Evolutionary conservation across 1,140 invertebrate genomes (phyloP), one percentile per base, ranked within the genome.

Genomic region (Hylaeus volcanicus): DNA sequence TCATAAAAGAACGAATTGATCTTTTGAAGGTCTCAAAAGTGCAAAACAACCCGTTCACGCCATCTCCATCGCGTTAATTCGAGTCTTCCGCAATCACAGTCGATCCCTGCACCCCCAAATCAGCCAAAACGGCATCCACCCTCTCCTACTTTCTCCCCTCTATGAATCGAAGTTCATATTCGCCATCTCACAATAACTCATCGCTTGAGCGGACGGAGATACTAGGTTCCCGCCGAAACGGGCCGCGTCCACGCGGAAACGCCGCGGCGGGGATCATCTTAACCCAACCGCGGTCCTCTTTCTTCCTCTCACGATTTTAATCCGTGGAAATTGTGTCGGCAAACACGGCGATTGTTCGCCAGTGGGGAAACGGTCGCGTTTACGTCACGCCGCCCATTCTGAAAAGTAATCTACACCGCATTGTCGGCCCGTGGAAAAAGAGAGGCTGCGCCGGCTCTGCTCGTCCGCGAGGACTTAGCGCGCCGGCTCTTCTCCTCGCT

Each of bases 331-430:
- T 93, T 91, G 91, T 93, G 91, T 93, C 90, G 89, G 90, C 89
- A 92, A 93, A 93, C 91, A 92, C 78, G 58, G 68, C 68, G 88
- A 91, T 93, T 93, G 92, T 93, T 82, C 80, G 70, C 41, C 14
- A 81, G 88, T 83, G 86, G 88, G 77, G 79, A 84, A 75, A 85
- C 85, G 86, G 83, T 86, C 87, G 53, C 72, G 86, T 93, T 93
- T 93, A 93, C 92, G 90, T 93, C 89, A 92, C 90, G 87, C 89
- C 91, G 92, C 90, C 90, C 86, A 93, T 93, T 92, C 89, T 92
- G 89, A 93, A 93, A 92, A 92, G 93, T 93, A 93, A 93, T 93
- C 91, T 93, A 93, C 92, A 93, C 93, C 92, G 90, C 85, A 88
- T 88, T 88, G 83, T 88, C 83, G 71, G 70, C 55, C 74, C 64